Base-by-base conservation (phyloP, 64 coral and sea anemone species). In the Orbicella faveolata region DNA sequence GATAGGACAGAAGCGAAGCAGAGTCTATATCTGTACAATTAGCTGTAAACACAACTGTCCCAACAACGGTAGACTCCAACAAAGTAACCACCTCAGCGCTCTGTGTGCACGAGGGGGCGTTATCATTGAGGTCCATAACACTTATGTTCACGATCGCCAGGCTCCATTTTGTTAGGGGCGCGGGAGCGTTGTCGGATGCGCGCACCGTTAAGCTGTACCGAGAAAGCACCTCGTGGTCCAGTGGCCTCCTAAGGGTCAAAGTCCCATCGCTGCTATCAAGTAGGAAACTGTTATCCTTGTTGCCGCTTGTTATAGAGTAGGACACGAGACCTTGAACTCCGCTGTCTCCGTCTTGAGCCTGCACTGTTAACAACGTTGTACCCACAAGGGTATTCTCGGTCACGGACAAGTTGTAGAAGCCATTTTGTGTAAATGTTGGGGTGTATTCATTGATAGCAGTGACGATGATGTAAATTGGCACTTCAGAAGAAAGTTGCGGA, bases 1-100 rank as follows among this genome's bases (percentile, higher is more conserved):
- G 44, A 76, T 87, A 92, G 23, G 79, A 87, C 13, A 92, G 75
- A 65, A 75, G 4, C 17, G 82, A 75, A 35, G 57, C 18, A 33
- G 81, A 92, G 35, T 92, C 90, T 34, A 21, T 23, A 33, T 92
- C 90, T 41, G 81, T 67, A 30, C 90, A 92, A 26, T 92, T 92
- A 18, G 83, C 20, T 25, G 63, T 69, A 5, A 92, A 92, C 5
- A 92, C 63, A 30, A 68, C 34, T 17, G 90, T 92, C 9, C 83
- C 83, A 16, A 78, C 75, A 72, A 79, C 83, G 52, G 83, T 30
- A 26, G 90, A 92, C 66, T 92, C 90, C 18, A 92, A 36, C 77
- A 92, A 26, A 36, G 82, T n/a, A 53, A 92, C 52, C 33, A 87
- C 54, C 16, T 87, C 79, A 35, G 21, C 55, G 18, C 26, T 66